These are phyloP conservation scores for Cylindroiulus punctatus DNA, from an alignment of 2,888 invertebrate species.

Conservation along the genomic window DNA sequence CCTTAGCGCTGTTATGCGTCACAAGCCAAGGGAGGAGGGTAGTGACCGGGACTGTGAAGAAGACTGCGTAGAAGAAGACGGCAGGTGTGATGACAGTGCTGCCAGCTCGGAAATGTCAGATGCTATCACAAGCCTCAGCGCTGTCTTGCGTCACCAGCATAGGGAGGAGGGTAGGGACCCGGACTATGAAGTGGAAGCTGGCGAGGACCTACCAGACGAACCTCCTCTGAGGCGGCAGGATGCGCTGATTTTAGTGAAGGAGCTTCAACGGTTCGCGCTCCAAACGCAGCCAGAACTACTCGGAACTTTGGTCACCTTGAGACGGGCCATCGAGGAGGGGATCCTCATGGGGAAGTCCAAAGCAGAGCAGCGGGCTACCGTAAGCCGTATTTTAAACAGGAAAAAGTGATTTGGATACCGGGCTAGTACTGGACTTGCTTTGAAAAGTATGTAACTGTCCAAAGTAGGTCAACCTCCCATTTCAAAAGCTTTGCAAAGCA, in stretches of 20 bases:
- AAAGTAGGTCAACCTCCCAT: too few relatives aligned
- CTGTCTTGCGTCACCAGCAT: not conserved
- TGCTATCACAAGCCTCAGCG: not conserved
- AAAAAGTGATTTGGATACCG: not conserved
- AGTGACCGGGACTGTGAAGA: not conserved
- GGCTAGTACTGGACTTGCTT: too few relatives aligned
- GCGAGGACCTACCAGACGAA: not conserved
- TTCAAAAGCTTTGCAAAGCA: too few relatives aligned
- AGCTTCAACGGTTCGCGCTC: not conserved
- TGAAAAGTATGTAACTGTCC: too few relatives aligned
- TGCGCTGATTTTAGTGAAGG: not conserved
- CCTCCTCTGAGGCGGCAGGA: not conserved
- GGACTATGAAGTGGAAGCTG: not conserved
- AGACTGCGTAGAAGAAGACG: not conserved
- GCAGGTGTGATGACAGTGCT: not conserved
- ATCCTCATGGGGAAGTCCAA: slow-evolving; percentile 1
- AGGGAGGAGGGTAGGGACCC: not conserved
- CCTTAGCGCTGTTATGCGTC: not conserved
- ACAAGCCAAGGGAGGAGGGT: too few relatives aligned
- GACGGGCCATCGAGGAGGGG: slow-evolving; percentile 5
- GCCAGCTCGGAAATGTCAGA: not conserved
- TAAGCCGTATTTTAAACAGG: slow-evolving; percentile 9
- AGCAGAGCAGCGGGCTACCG: not conserved
- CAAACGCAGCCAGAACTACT: not conserved
- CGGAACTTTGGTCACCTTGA: not conserved